Conservation (phyloP, 2,888 invertebrate genomes). For the Phaedon cochleariae region DNA sequence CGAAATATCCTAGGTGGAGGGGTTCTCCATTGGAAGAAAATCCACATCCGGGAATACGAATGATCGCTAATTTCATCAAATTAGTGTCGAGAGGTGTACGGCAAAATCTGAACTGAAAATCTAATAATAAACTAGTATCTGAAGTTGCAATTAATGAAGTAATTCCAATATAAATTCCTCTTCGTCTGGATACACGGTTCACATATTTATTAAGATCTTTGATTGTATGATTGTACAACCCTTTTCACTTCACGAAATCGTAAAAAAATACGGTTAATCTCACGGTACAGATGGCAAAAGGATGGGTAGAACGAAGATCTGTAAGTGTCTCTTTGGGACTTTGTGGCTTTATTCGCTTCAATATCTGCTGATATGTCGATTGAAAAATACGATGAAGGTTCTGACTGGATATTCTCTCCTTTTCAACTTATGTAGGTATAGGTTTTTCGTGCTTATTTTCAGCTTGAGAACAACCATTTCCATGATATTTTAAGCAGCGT, state of each 20-base stretch:
- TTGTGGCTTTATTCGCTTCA: too few species aligned
- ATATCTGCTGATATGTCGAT: too few species aligned
- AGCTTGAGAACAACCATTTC: too few species aligned
- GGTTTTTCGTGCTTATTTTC: too few species aligned
- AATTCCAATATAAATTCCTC: constrained; percentile 61
- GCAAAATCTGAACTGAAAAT: constrained; percentile 53
- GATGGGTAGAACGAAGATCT: constrained; percentile 16
- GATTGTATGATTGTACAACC: constrained; percentile 38
- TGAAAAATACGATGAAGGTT: too few species aligned
- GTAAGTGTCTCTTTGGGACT: background rate
- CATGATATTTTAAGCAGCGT: too few species aligned
- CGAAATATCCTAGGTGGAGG: constrained; percentile 25
- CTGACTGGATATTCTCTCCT: too few species aligned
- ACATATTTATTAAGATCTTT: constrained; percentile 49
- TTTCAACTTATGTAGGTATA: too few species aligned
- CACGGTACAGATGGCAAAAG: constrained; percentile 35
- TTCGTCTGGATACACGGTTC: constrained; percentile 55
- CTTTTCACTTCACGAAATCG: constrained; percentile 36
- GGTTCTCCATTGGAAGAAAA: constrained; percentile 42
- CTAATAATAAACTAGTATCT: constrained; percentile 60
- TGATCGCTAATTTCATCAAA: constrained; percentile 51
- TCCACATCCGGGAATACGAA: constrained; percentile 48
- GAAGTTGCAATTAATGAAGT: constrained; percentile 59
- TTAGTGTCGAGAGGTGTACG: constrained; percentile 35
- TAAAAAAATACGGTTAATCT: constrained; percentile 34